phyloP scores from a whole-genome alignment of 1,140 invertebrate genomes.

The Cyclina sinensis region DNA sequence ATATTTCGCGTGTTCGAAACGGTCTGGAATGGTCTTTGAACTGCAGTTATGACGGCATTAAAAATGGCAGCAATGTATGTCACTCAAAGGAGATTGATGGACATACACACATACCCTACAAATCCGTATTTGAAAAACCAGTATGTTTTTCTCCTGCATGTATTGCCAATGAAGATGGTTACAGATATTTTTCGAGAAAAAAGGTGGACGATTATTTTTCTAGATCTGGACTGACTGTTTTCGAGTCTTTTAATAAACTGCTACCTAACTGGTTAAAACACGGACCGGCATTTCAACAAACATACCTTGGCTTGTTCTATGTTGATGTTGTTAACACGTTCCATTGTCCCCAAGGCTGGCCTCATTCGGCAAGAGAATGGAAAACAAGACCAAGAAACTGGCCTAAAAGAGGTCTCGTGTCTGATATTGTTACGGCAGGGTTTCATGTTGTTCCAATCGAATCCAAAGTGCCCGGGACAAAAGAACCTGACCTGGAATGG shows the following conservation, averaged over 20 bases:
- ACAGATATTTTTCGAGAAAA: neutral
- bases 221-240: neutral
- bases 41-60: neutral
- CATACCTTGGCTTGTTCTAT: neutral
- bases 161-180: neutral
- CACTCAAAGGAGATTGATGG: neutral
- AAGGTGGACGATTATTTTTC: neutral
- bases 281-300: neutral
- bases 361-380: neutral
- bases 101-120: neutral
- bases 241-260: neutral
- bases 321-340: neutral
- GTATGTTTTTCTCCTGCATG: neutral
- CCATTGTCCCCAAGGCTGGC: neutral
- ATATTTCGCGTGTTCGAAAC: neutral
- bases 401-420: neutral
- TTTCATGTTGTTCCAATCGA: neutral
- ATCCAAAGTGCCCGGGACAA: neutral
- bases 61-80: neutral
- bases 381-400: neutral
- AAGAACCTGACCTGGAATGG: neutral
- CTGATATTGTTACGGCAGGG: neutral
- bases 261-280: neutral
- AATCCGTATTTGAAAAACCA: neutral
- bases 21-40: neutral